phyloP scores from a whole-genome alignment of 2,113 vertebrate species.

The Calidris pygmaea region DNA sequence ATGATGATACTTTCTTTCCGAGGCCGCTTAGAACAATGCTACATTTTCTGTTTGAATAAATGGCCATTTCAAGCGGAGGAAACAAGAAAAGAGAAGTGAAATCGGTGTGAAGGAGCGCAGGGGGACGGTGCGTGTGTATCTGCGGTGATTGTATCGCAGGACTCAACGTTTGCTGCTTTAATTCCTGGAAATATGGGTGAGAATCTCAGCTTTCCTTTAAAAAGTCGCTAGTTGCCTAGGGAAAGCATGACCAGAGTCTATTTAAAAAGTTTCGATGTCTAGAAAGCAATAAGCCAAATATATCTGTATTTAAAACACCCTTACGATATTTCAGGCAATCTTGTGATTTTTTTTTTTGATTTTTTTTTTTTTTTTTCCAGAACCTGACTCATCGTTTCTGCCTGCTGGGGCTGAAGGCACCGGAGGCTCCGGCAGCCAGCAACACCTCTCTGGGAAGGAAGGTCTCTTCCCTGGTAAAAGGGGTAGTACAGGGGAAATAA shows the following conservation, averaged over 20 bases:
- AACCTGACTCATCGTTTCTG: slow-evolving; percentile 37
- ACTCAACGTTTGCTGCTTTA: background rate
- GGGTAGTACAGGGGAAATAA: background rate
- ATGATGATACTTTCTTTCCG: background rate
- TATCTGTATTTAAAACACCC: slow-evolving; percentile 12
- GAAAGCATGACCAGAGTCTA: slow-evolving; percentile 27
- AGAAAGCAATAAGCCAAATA: slow-evolving; percentile 45
- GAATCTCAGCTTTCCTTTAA: slow-evolving; percentile 18
- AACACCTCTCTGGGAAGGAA: background rate
- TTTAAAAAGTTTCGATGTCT: background rate
- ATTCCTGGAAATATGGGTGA: background rate
- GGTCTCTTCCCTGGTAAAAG: background rate
- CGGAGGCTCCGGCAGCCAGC: background rate
- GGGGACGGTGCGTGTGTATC: rapidly evolving
- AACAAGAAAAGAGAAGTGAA: background rate
- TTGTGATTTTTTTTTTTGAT: background rate
- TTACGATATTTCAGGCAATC: background rate
- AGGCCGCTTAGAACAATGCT: background rate
- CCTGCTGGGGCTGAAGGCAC: background rate
- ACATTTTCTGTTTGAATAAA: background rate
- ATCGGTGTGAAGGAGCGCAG: rapidly evolving
- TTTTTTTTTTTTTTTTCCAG: slow-evolving; percentile 6
- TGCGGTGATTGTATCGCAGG: background rate
- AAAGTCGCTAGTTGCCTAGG: slow-evolving; percentile 7
- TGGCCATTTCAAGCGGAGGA: background rate